These are phyloP conservation scores for Bombus breviceps DNA, from an alignment of 1,140 invertebrate genomes.

Conservation along the genomic window DNA sequence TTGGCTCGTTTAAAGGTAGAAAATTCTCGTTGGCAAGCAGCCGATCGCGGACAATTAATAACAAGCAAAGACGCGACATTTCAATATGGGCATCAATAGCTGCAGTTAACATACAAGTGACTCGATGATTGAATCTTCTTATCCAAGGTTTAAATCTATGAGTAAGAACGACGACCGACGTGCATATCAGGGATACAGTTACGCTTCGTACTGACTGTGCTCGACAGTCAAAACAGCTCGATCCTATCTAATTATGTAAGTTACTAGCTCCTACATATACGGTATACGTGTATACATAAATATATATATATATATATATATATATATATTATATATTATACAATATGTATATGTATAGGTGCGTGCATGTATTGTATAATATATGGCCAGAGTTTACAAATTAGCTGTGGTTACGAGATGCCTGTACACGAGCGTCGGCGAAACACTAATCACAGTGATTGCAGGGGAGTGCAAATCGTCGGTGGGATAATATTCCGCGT, in stretches of 20 bases:
- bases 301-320: not conserved
- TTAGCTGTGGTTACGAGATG: slow-evolving; percentile 74
- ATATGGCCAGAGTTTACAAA: slow-evolving; percentile 73
- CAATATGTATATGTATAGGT: slow-evolving; percentile 19
- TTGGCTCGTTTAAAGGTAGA: not conserved
- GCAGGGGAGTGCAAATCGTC: slow-evolving; percentile 75
- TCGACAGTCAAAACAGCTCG: slow-evolving; percentile 43
- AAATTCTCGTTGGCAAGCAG: not conserved
- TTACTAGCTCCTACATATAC: slow-evolving; percentile 1
- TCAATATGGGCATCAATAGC: slow-evolving; percentile 20
- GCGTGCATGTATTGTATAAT: not conserved
- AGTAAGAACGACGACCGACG: slow-evolving; percentile 32
- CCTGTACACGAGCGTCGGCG: slow-evolving; percentile 73
- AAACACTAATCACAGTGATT: slow-evolving; percentile 79
- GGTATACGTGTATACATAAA: not conserved
- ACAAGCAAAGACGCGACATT: slow-evolving; percentile 10
- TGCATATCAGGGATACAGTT: slow-evolving; percentile 50
- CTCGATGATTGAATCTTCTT: slow-evolving; percentile 33
- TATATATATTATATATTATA: slow-evolving; percentile 41
- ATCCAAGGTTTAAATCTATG: slow-evolving; percentile 39
- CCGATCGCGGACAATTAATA: slow-evolving; percentile 28
- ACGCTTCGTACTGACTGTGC: slow-evolving; percentile 36
- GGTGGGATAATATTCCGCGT: slow-evolving; percentile 77
- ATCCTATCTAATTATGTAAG: slow-evolving; percentile 67
- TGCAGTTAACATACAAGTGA: slow-evolving; percentile 31